Evolutionary conservation across 2,888 invertebrate genomes (phyloP).

Genomic region (Cataglyphis albicans): DNA sequence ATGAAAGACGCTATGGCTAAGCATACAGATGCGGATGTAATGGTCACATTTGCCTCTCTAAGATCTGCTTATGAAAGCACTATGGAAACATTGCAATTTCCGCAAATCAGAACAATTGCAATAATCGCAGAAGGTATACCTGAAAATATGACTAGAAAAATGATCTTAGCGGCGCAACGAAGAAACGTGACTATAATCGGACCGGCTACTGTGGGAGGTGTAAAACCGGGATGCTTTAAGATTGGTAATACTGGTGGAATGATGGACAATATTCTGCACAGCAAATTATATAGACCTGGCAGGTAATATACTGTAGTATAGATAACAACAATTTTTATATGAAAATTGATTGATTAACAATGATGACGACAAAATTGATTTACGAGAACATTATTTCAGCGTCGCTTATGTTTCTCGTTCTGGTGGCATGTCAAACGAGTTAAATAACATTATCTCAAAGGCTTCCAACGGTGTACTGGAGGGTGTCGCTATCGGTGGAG

Average conservation of each 20-base stretch:
- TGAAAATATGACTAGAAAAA: conserved; percentile 98
- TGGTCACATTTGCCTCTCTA: conserved; percentile 99
- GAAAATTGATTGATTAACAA: not conserved
- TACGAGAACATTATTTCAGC: conserved; percentile 86
- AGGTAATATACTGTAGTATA: conserved; percentile 86
- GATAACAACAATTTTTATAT: not conserved
- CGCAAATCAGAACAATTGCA: conserved; percentile 98
- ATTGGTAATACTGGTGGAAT: conserved; percentile 99
- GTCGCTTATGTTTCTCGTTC: conserved; percentile 99
- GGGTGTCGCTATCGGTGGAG: conserved; percentile 99
- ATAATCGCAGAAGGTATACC: conserved; percentile 99
- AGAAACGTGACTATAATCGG: conserved; percentile 96
- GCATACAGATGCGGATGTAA: conserved; percentile 97
- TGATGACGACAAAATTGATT: not conserved
- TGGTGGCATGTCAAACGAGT: conserved; percentile 99
- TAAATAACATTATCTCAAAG: conserved; percentile 98
- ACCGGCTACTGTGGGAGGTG: conserved; percentile 98
- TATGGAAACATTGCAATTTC: conserved; percentile 96
- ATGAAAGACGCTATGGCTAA: conserved; percentile 98
- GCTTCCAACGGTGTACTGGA: conserved; percentile 99
- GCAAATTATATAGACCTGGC: conserved; percentile 98
- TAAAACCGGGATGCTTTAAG: conserved; percentile 99
- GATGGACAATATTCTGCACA: conserved; percentile 99
- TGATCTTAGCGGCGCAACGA: conserved; percentile 94
- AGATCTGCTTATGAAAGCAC: conserved; percentile 99